Base-by-base conservation (phyloP, 2,797 vertebrate genomes). In the Acipenser ruthenus region DNA sequence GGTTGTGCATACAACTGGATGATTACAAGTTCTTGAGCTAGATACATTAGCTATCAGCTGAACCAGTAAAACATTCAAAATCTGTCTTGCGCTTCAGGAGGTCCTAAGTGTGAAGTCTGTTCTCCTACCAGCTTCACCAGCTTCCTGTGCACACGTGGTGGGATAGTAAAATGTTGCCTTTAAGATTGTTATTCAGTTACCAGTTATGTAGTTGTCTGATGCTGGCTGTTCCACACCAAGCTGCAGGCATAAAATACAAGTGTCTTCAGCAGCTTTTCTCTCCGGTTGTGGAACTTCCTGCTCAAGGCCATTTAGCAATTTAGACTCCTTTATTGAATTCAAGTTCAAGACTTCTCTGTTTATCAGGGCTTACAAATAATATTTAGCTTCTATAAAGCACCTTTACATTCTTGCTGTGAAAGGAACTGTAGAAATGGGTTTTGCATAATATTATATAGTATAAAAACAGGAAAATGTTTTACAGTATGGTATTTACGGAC, bases 371-470 rank as follows among this genome's bases (percentile, higher is more conserved):
- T 84, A 86, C 83, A 86, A 82, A 85, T 85, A 85, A 80, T 80
- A 78, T 88, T 88, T 86, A 84, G 86, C 84, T 88, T 81, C 83
- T 83, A 80, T 83, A 83, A 81, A 80, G 78, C 82, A 83, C 80
- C 81, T 82, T 78, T 76, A 75, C 72, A 77, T 76, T 75, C 73
- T 71, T 73, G 66, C 79, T 78, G 74, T 69, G 78, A 73, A 68
- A 84, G 77, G 71, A 72, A 68, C 72, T 47, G 67, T 63, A 68
- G 74, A 82, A 83, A 80, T 80, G 37, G 68, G 80, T 73, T 83
- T 84, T 82, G 76, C 78, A 67, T 72, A 65, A 72, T 70, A 70
- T 69, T 66, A 53, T 1, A 50, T n/a, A 23, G 60, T 71, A 82
- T 76, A 84, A 82, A 76, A 69, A 70, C 68, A 49, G 49, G 65